A percentile compares a stretch with the other conserved stretches of the same genome.
Evolutionary conservation across 2,113 vertebrate genomes (phyloP).

Genomic region (Salminus brasiliensis): DNA sequence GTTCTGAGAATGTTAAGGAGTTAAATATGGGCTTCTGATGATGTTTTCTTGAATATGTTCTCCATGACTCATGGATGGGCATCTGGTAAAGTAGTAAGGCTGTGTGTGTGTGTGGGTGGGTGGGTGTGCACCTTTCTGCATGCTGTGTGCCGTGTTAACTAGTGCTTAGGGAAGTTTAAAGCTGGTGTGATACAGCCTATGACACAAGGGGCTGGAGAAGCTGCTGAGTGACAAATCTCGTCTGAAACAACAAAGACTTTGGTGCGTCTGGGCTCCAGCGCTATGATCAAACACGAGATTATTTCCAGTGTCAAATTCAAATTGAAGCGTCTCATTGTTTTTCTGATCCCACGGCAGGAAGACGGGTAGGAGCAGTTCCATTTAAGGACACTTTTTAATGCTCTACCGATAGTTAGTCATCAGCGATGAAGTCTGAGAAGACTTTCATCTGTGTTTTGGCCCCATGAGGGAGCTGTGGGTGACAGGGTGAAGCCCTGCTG

Average conservation of each 20-base stretch:
- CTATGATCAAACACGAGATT: neutral
- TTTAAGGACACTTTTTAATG: neutral
- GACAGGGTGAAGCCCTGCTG: neutral
- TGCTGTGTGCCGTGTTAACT: neutral
- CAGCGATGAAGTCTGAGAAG: neutral
- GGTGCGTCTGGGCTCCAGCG: neutral
- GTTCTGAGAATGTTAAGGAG: no score
- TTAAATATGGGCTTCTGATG: no score
- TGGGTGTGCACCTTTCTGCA: no score
- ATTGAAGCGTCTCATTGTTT: neutral
- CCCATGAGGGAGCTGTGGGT: neutral
- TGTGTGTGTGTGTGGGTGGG: no score
- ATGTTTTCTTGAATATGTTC: no score
- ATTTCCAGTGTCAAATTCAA: neutral
- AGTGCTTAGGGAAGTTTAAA: neutral
- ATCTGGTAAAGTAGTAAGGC: neutral
- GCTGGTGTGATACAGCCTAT: neutral
- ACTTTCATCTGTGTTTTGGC: constrained; percentile 24
- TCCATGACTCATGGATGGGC: neutral
- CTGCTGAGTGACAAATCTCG: neutral
- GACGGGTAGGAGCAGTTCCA: neutral
- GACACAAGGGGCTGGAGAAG: neutral
- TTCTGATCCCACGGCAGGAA: neutral
- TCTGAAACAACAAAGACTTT: neutral
- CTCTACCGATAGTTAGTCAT: constrained; percentile 13